Percentiles rank a stretch among this genome's conserved stretches.
phyloP scores from a whole-genome alignment of 2,888 invertebrate genomes.

The Morinoia aosen region DNA sequence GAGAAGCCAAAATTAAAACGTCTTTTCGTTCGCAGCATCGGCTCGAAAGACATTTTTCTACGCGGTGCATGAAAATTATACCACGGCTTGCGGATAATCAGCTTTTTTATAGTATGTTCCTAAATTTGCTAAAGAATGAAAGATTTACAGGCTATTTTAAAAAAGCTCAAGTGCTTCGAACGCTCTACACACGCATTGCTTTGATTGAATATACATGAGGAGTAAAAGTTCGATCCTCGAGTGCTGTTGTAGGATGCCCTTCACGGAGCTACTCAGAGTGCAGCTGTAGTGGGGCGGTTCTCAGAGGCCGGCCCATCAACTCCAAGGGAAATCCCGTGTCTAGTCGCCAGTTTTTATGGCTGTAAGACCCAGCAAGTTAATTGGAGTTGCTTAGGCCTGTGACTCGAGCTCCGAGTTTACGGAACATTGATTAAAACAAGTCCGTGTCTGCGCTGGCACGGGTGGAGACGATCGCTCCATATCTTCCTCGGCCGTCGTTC shows the following conservation, averaged over 20 bases:
- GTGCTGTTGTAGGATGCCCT: not conserved
- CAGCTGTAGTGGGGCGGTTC: not conserved
- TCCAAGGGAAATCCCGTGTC: not conserved
- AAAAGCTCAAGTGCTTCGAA: not conserved
- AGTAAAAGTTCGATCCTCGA: not conserved
- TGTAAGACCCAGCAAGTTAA: conserved; percentile 23
- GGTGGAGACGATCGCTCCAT: not conserved
- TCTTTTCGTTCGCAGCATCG: not conserved
- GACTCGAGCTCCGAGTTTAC: conserved; percentile 15
- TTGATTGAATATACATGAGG: not conserved
- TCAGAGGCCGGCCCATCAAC: conserved; percentile 28
- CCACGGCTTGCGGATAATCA: not conserved
- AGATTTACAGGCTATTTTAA: not conserved
- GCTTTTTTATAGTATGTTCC: not conserved
- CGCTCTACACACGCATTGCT: not conserved
- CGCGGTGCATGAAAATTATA: not conserved
- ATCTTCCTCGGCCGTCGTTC: not conserved
- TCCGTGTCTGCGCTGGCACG: not conserved
- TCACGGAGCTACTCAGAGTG: not conserved
- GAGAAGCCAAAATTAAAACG: not conserved
- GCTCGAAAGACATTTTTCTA: not conserved
- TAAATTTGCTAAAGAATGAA: not conserved
- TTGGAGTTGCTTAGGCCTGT: not conserved
- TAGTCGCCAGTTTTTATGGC: not conserved
- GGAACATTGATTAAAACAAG: conserved; percentile 32